Evolutionary conservation across 2,797 vertebrate species (phyloP).

Genomic region (Leucoraja ocellata): DNA sequence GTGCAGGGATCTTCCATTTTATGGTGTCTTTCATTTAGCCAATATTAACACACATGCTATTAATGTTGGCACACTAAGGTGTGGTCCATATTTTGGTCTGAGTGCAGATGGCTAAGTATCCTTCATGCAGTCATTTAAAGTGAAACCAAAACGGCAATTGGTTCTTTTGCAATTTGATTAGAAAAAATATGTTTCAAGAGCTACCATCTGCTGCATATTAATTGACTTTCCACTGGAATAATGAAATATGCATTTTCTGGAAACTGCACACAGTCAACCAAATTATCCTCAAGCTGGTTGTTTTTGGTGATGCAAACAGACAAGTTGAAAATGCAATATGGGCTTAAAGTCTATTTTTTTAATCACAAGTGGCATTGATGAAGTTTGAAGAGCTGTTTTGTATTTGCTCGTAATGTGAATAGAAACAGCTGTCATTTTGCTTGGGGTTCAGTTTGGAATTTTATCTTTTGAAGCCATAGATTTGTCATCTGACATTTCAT

Average conservation of each 20-base stretch:
- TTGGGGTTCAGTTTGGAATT: neutral
- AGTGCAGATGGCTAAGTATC: neutral
- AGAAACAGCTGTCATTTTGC: neutral
- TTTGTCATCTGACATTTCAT: neutral
- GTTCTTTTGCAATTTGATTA: neutral
- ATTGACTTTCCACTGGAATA: neutral
- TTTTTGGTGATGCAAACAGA: neutral
- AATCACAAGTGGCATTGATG: neutral
- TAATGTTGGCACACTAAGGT: neutral
- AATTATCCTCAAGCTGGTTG: neutral
- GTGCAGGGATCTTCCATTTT: no score
- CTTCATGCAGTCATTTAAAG: neutral
- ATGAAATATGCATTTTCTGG: neutral
- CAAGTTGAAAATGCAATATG: neutral
- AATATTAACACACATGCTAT: neutral
- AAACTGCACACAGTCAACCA: neutral
- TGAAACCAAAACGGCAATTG: neutral
- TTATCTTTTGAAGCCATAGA: neutral
- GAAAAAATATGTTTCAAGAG: neutral
- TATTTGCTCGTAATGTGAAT: neutral
- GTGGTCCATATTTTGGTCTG: neutral
- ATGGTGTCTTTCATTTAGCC: no score
- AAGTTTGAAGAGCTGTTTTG: neutral
- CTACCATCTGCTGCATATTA: neutral
- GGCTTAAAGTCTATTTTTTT: neutral